Percentiles rank a stretch among this genome's conserved stretches.
Evolutionary conservation across 2,113 vertebrate genomes (phyloP).

Genomic region (Eurystomus gularis): DNA sequence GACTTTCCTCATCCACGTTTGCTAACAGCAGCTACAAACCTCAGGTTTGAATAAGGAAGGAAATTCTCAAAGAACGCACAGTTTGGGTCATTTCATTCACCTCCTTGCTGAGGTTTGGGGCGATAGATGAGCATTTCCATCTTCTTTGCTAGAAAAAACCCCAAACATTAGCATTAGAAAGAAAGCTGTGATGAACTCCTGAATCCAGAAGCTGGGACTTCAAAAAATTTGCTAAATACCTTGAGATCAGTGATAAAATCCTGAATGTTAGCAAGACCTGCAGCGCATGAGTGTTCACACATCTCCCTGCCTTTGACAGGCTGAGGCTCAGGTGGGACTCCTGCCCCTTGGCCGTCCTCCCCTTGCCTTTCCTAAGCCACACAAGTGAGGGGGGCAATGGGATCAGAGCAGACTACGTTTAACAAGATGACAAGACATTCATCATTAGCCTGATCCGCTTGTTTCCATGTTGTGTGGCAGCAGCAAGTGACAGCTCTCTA

Average conservation of each 20-base stretch:
- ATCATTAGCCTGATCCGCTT: not conserved
- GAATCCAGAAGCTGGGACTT: not conserved
- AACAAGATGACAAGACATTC: not conserved
- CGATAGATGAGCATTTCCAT: not conserved
- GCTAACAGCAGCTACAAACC: not conserved
- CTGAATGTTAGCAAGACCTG: not conserved
- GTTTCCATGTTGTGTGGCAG: not conserved
- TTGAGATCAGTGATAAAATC: not conserved
- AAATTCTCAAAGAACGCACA: not conserved
- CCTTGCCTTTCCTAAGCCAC: not conserved
- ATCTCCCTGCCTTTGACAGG: not conserved
- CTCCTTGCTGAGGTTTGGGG: not conserved
- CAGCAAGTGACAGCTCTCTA: not conserved
- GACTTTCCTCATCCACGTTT: not conserved
- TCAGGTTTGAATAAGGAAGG: not conserved
- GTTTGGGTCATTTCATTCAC: not conserved
- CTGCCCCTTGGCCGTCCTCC: not conserved
- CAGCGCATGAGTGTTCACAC: rapidly evolving
- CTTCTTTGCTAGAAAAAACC: not conserved
- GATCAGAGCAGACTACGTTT: not conserved
- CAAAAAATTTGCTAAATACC: not conserved
- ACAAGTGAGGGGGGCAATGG: not conserved
- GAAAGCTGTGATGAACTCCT: not conserved
- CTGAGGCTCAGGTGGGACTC: not conserved
- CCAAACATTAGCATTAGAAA: not conserved